Evolutionary conservation across 2,113 vertebrate genomes (phyloP), one percentile per base, ranked within the genome.

Genomic region (Ranitomeya variabilis): DNA sequence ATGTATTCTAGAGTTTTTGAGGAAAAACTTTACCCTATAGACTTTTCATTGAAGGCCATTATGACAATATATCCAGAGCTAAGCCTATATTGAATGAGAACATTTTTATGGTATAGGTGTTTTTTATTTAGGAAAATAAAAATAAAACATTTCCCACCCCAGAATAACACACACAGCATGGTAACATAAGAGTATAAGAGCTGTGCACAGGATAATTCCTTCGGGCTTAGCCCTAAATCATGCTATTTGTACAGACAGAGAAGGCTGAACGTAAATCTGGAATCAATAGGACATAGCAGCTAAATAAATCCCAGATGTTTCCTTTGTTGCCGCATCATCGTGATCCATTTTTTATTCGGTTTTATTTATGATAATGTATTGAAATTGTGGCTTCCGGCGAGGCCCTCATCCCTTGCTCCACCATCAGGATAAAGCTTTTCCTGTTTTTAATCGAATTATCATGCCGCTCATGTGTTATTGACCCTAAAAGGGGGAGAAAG

Each of bases 401-500:
- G 73, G 57, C 54, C 16, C 10, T 14, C 19, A 57, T 2, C 37
- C 26, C n/a, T 6, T 9, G 18, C 52, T 14, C 45, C 51, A 31
- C 26, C 51, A 55, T 3, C 55, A 8, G 45, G 71, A 62, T 64
- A 86, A 86, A 62, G 71, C 23, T 8, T 19, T 86, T 86, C 85
- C 85, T 86, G 73, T 78, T 60, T 52, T 77, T 78, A 78, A 62
- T 77, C 55, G 55, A 85, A 85, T 85, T 84, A 76, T 60, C 57
- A 64, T 52, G 45, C 15, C 8, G 21, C 13, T 77, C 71, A 64
- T 66, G 59, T 64, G 73, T 86, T 86, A 86, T 86, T 86, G 73
- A 86, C 78, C 19, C 16, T n/a, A 45, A 86, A 19, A 15, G 54
- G 4, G 18, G 21, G 45, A 78, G 54, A 51, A 26, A 62, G 19